Evolutionary conservation across 2,888 invertebrate species (phyloP), one percentile per base, ranked within the genome.

Genomic region (Tenthredo distinguenda): DNA sequence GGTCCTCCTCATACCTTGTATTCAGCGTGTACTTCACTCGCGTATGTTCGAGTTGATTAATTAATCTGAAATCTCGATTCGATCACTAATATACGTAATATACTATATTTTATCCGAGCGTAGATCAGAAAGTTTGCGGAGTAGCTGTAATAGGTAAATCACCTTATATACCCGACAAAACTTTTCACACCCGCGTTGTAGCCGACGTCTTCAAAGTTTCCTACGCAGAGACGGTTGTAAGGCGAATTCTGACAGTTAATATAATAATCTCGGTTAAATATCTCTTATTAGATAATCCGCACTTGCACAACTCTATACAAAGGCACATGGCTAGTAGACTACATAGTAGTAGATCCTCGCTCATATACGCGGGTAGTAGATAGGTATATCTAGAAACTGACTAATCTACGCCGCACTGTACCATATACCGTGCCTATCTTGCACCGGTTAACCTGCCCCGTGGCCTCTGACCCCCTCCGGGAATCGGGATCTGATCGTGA

Each of bases 261-360:
- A 68, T 55, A 18, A 37, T 74, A 43, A 74, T 74, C 72, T 74
- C 43, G 21, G 72, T 74, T 74, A n/a, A 74, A 74, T 74, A 74
- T 74, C 72, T 74, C 71, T 84, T 77, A 79, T 86, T 86, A 86
- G 84, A 84, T 68, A 84, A 86, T 84, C 84, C 26, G 26, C 86
- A 76, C 76, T 86, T 86, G 86, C 86, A 79, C 84, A 86, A 86
- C 85, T 83, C 10, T 71, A 71, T 31, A 18, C 7, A 12, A 0
- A 3, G 9, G 3, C 1, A 58, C n/a, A 58, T 55, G 4, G 50
- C 50, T 50, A 1, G 9, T 58, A 58, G 0, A 6, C n/a, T 21
- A n/a, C 3, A 55, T 15, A 55, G 55, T 58, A 55, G 15, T 9
- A 26, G 21, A 21, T 62, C 26, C 68, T 68, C 68, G 15, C 26